These are phyloP conservation scores for Lasiurus borealis DNA, from an alignment of 2,113 vertebrate species.

Conservation along the genomic window DNA sequence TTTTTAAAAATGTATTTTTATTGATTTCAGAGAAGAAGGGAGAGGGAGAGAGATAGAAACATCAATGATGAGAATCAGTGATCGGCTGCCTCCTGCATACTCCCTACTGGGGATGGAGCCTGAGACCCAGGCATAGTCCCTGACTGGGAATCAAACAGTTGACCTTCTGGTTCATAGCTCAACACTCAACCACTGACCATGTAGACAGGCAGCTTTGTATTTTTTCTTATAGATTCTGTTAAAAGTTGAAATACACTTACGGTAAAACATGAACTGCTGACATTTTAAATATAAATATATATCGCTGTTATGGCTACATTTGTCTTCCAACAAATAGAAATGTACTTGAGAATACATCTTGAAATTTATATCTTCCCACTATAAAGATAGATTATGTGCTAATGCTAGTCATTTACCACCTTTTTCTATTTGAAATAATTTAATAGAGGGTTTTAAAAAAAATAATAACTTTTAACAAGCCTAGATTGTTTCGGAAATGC, in stretches of 20 bases:
- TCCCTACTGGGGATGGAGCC: not conserved
- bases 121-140: not conserved
- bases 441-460: not conserved
- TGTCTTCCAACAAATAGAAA: not conserved
- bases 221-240: not conserved
- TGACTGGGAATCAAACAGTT: not conserved
- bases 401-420: not conserved
- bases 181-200: not conserved
- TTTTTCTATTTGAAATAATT: conserved; percentile 7
- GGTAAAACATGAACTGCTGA: not conserved
- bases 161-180: not conserved
- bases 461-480: not conserved
- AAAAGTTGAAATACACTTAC: not conserved
- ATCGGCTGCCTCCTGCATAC: not conserved
- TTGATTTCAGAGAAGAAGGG: not conserved
- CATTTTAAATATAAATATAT: not conserved
- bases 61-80: not conserved
- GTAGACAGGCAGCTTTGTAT: not conserved
- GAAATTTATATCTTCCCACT: not conserved
- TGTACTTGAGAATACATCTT: not conserved
- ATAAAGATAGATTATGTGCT: not conserved
- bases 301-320: not conserved
- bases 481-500: not conserved
- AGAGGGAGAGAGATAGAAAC: not conserved
- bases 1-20: not conserved